These are phyloP conservation scores for Ylistrum balloti DNA, from an alignment of 1,140 invertebrate genomes.

Conservation along the genomic window DNA sequence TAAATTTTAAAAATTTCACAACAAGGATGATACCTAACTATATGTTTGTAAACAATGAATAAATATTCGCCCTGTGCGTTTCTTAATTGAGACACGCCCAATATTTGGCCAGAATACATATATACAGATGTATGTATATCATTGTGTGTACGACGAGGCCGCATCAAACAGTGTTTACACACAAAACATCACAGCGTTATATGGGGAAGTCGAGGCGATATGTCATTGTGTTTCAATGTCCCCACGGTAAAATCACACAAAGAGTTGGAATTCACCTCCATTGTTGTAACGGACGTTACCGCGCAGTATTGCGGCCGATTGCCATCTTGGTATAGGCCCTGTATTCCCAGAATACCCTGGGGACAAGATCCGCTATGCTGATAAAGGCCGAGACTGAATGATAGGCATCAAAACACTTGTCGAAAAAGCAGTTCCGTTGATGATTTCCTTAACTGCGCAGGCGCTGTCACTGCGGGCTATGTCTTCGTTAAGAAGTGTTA, in stretches of 20 bases:
- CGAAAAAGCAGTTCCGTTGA: slow-evolving; percentile 31
- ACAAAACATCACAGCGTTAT: slow-evolving; percentile 13
- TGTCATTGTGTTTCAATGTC: slow-evolving; percentile 15
- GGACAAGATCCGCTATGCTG: background rate
- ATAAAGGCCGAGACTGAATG: background rate
- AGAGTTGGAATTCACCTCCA: background rate
- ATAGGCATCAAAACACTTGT: slow-evolving; percentile 38
- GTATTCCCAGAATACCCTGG: slow-evolving; percentile 30
- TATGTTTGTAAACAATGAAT: too few species aligned
- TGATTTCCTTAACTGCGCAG: slow-evolving; percentile 23
- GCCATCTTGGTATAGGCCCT: slow-evolving; percentile 37
- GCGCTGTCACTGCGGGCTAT: slow-evolving; percentile 11
- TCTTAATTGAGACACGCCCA: too few species aligned
- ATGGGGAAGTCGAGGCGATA: background rate
- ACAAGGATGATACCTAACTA: too few species aligned
- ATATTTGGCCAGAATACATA: too few species aligned
- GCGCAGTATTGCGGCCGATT: background rate
- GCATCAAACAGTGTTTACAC: background rate
- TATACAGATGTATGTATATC: too few species aligned
- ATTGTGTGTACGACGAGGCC: background rate
- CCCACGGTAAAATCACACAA: slow-evolving; percentile 26
- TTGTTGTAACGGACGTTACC: slow-evolving; percentile 26
- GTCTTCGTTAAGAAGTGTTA: background rate
- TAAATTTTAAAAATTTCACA: too few species aligned
- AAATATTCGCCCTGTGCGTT: too few species aligned